Base-by-base conservation (phyloP, 1,140 invertebrate genomes). In the Cardiocondyla obscurior region DNA sequence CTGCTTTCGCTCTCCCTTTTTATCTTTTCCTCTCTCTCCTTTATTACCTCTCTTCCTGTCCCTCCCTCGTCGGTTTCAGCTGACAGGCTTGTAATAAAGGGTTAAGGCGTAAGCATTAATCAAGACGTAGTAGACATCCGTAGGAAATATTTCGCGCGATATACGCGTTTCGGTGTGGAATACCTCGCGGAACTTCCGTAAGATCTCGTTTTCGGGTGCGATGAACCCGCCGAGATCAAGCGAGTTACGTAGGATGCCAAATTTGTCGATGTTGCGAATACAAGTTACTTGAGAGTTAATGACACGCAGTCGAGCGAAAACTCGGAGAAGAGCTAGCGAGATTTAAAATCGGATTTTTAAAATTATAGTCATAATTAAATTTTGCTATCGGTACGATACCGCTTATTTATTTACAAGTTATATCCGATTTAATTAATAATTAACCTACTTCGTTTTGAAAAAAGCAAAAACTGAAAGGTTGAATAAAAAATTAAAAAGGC, bases 71-170 rank as follows among this genome's bases (percentile, higher is more conserved):
- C 14, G 28, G 58, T 64, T 44, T 64, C 57, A 76, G 73, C 73
- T 76, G 73, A 76, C 73, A 64, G 44, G 58, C 57, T 76, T 64
- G 73, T 76, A 76, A 76, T 76, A 76, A 76, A 76, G 73, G 73
- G 73, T 76, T 76, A 76, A 76, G 73, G 44, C 73, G 12, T 30
- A 42, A 64, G 57, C 57, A 76, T 76, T 76, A 76, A 76, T 76
- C 73, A 76, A 64, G 73, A 49, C 58, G 73, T 36, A 76, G 44
- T 58, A 76, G 73, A 76, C 73, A 76, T 76, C 30, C 30, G 73
- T 64, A 76, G 73, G 73, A 76, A 76, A 76, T 76, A 76, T 76
- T 19, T 64, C 8, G 42, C 39, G 42, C 28, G 25, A 76, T 76
- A 64, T 76, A 64, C 42, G 30, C 57, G 14, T 5, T 42, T 5